These are phyloP conservation scores for Mionectes olivaceus DNA, from an alignment of 2,797 vertebrate genomes.

Conservation along the genomic window DNA sequence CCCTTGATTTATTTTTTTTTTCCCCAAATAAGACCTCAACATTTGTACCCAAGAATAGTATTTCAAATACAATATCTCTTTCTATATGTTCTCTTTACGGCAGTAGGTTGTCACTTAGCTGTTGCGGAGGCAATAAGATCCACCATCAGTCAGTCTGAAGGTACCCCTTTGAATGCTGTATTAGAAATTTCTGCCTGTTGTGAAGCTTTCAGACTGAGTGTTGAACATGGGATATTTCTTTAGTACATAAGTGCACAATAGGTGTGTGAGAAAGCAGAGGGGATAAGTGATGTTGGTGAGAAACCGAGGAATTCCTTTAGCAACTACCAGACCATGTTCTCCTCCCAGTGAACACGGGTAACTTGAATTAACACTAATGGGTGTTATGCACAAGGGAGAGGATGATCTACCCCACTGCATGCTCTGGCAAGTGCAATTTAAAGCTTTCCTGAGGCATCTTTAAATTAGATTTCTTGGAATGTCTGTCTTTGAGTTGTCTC, in stretches of 20 bases:
- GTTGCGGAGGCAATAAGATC: background rate
- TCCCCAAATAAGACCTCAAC: background rate
- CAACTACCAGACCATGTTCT: background rate
- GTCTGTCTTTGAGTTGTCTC: background rate
- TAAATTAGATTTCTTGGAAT: background rate
- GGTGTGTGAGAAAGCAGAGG: background rate
- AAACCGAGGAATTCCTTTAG: background rate
- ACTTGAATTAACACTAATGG: background rate
- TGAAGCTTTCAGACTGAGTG: background rate
- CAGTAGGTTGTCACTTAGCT: background rate
- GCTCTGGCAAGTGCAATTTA: slow-evolving; percentile 31
- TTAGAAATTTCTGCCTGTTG: background rate
- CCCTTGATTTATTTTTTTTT: background rate
- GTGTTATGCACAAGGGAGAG: background rate
- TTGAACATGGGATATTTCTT: background rate
- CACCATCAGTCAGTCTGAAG: background rate
- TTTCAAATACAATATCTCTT: background rate
- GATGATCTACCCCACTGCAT: background rate
- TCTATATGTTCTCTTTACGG: background rate
- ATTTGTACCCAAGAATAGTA: background rate
- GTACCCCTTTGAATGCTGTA: background rate
- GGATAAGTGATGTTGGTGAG: background rate
- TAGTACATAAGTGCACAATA: background rate
- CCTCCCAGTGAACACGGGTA: background rate
- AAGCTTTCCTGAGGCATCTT: slow-evolving; percentile 51